phyloP scores from a whole-genome alignment of 2,797 vertebrate species.

The Philypnodon macrostomus region DNA sequence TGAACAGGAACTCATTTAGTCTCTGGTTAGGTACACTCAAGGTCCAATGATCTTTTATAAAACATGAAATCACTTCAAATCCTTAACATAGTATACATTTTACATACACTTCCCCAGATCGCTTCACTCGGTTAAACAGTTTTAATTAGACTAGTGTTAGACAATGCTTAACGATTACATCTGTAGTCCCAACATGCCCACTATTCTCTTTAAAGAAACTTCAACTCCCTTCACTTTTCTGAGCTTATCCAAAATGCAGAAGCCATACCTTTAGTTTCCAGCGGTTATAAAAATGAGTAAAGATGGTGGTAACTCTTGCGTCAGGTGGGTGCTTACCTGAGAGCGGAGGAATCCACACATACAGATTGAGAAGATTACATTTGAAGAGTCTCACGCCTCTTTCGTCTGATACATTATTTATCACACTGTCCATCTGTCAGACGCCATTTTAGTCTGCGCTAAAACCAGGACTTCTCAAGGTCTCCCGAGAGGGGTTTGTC shows the following conservation, averaged over 20 bases:
- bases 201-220: background rate
- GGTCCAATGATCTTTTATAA: too few relatives aligned
- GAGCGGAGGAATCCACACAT: constrained; percentile 5
- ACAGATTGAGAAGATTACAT: constrained; percentile 6
- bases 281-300: constrained; percentile 6
- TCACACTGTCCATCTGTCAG: constrained; percentile 1
- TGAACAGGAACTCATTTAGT: too few relatives aligned
- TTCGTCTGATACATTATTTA: constrained; percentile 2
- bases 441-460: constrained; percentile 1
- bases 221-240: background rate
- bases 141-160: too few relatives aligned
- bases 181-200: background rate
- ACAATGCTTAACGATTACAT: background rate
- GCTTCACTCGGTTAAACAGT: too few relatives aligned
- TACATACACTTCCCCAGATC: too few relatives aligned
- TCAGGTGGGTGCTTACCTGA: constrained; percentile 9
- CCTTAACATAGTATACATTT: too few relatives aligned
- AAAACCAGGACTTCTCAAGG: constrained; percentile 7
- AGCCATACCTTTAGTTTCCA: constrained; percentile 1
- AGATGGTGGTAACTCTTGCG: constrained; percentile 13
- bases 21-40: too few relatives aligned
- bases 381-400: constrained; percentile 4
- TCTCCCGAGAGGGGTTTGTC: background rate
- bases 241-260: constrained; percentile 2
- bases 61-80: too few relatives aligned